These are phyloP conservation scores for Camponotus vicinus DNA, from an alignment of 1,140 invertebrate species.

Conservation along the genomic window DNA sequence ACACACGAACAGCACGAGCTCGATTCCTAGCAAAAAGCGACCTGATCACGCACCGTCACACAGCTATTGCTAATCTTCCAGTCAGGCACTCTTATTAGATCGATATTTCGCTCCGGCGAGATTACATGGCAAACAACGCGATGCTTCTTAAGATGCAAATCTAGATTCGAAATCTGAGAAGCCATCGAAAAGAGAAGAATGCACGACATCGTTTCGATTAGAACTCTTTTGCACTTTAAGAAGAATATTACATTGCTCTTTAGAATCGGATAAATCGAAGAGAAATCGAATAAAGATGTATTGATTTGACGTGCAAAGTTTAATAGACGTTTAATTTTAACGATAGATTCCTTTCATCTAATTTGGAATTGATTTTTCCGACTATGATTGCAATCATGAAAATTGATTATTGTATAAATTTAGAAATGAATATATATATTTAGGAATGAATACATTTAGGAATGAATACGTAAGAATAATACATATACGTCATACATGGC, in stretches of 20 bases:
- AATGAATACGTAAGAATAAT: background rate
- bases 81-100: background rate
- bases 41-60: slow-evolving; percentile 13
- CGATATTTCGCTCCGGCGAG: slow-evolving; percentile 13
- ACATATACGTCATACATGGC: background rate
- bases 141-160: background rate
- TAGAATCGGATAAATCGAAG: background rate
- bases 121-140: background rate
- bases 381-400: background rate
- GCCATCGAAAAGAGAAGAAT: background rate
- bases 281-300: background rate
- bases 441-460: background rate
- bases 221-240: slow-evolving; percentile 14
- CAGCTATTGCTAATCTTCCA: slow-evolving; percentile 27
- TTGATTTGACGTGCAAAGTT: background rate
- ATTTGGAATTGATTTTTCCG: background rate
- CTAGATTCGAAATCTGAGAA: background rate
- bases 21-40: slow-evolving; percentile 43
- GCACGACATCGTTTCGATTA: slow-evolving; percentile 4
- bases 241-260: background rate
- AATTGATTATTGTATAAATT: background rate
- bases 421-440: background rate
- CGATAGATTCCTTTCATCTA: background rate
- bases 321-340: background rate
- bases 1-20: slow-evolving; percentile 32